Evolutionary conservation across 1,140 invertebrate species (phyloP).

Genomic region (Zophobas atratus): DNA sequence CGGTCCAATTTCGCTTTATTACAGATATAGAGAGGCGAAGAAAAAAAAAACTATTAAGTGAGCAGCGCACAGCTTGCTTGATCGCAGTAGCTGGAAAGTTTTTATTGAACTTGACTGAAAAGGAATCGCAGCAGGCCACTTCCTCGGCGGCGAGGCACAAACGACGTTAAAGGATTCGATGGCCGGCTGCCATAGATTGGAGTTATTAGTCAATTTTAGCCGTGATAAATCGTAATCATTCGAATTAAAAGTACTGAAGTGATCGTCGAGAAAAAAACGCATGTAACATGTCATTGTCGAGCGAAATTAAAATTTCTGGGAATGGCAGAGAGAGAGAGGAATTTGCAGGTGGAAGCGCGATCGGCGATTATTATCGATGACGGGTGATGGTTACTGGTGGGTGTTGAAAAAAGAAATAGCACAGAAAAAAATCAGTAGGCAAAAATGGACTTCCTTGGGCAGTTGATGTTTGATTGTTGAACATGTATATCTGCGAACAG

Average conservation of each 20-base stretch:
- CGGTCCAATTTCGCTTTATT: constrained; percentile 8
- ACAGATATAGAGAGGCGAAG: not conserved
- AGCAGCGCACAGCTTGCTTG: constrained; percentile 24
- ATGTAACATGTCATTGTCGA: constrained; percentile 26
- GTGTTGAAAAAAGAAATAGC: constrained; percentile 30
- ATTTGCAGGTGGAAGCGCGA: not conserved
- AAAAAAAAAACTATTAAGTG: constrained; percentile 36
- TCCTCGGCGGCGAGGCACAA: constrained; percentile 34
- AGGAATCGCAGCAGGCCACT: constrained; percentile 43
- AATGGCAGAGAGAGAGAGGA: not conserved
- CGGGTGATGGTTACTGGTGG: constrained; percentile 32
- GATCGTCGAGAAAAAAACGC: constrained; percentile 31
- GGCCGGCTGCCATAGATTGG: constrained; percentile 41
- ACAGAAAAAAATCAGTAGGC: too few species aligned
- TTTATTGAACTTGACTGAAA: constrained; percentile 42
- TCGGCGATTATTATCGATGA: not conserved
- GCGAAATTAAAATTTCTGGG: constrained; percentile 34
- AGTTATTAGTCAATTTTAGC: constrained; percentile 48
- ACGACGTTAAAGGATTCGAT: constrained; percentile 46
- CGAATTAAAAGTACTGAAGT: constrained; percentile 31
- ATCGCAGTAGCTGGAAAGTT: constrained; percentile 37
- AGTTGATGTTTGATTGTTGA: too few species aligned
- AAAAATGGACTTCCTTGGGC: too few species aligned
- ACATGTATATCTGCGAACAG: too few species aligned
- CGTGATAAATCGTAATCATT: constrained; percentile 47